phyloP scores from a whole-genome alignment of 1,140 invertebrate genomes.

The Brachionus paranguensis region DNA sequence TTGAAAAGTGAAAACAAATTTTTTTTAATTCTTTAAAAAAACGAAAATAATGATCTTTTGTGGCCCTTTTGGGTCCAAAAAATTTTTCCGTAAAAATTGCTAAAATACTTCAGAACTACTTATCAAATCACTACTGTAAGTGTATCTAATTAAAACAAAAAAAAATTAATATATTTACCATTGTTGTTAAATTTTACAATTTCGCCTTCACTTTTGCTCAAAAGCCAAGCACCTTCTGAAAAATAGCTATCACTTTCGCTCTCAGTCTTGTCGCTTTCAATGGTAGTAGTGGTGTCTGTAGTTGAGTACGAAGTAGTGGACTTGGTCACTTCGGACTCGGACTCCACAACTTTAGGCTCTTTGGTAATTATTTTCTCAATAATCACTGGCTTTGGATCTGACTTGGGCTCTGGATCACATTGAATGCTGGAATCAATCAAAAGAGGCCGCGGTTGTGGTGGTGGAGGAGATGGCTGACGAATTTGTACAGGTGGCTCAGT shows the following conservation, averaged over 20 bases:
- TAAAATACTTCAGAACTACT: too few relatives aligned
- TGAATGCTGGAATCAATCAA: neutral
- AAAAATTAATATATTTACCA: neutral
- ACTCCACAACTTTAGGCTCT: neutral
- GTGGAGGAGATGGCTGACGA: neutral
- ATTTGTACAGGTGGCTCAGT: neutral
- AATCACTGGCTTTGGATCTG: neutral
- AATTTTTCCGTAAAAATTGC: too few relatives aligned
- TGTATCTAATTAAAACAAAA: too few relatives aligned
- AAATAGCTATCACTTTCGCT: slow-evolving; percentile 21
- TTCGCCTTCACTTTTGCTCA: slow-evolving; percentile 38
- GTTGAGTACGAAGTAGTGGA: neutral
- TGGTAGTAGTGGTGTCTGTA: neutral
- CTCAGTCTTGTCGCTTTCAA: neutral
- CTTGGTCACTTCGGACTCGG: neutral
- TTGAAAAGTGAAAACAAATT: too few relatives aligned
- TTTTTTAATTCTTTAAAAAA: too few relatives aligned
- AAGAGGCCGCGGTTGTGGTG: neutral
- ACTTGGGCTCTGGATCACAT: slow-evolving; percentile 17
- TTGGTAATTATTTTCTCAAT: neutral
- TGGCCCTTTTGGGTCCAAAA: too few relatives aligned
- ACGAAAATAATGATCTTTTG: too few relatives aligned
- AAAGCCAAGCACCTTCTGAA: slow-evolving; percentile 36
- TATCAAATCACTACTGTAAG: too few relatives aligned
- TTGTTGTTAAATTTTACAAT: neutral